These are phyloP conservation scores for Conus canariensis DNA, from an alignment of 2,888 invertebrate genomes.

Conservation along the genomic window DNA sequence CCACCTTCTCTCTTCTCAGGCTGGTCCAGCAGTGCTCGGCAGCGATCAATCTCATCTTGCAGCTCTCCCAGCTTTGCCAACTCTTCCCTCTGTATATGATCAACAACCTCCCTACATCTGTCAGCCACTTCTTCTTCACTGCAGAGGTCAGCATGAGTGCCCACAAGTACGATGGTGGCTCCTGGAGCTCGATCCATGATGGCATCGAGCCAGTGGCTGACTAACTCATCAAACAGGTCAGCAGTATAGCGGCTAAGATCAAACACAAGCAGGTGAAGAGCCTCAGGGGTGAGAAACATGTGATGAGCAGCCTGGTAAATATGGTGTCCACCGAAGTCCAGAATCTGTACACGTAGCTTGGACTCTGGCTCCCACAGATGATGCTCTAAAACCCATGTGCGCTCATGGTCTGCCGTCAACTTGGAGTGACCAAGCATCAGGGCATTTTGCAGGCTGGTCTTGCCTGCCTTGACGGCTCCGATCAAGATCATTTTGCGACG, in stretches of 20 bases:
- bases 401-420: constrained; percentile 68
- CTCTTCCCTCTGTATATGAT: constrained; percentile 65
- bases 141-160: constrained; percentile 71
- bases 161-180: constrained; percentile 67
- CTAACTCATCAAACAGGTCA: constrained; percentile 60
- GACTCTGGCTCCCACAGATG: constrained; percentile 74
- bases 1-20: constrained; percentile 58
- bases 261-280: constrained; percentile 72
- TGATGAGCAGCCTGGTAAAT: constrained; percentile 74
- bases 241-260: constrained; percentile 63
- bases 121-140: constrained; percentile 58
- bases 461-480: constrained; percentile 71
- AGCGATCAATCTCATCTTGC: constrained; percentile 49
- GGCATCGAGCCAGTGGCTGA: constrained; percentile 73
- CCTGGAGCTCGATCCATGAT: constrained; percentile 71
- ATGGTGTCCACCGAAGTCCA: constrained; percentile 74
- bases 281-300: constrained; percentile 72
- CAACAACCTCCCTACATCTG: constrained; percentile 59
- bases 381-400: constrained; percentile 74
- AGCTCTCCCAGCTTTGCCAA: constrained; percentile 60
- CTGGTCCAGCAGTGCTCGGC: constrained; percentile 50
- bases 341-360: constrained; percentile 68
- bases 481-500: constrained; percentile 72
- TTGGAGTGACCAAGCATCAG: constrained; percentile 65
- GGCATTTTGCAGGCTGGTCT: constrained; percentile 72